Percentiles rank a stretch among this genome's conserved stretches.
Evolutionary conservation across 2,888 invertebrate genomes (phyloP).

Genomic region (Zygaena filipendulae): DNA sequence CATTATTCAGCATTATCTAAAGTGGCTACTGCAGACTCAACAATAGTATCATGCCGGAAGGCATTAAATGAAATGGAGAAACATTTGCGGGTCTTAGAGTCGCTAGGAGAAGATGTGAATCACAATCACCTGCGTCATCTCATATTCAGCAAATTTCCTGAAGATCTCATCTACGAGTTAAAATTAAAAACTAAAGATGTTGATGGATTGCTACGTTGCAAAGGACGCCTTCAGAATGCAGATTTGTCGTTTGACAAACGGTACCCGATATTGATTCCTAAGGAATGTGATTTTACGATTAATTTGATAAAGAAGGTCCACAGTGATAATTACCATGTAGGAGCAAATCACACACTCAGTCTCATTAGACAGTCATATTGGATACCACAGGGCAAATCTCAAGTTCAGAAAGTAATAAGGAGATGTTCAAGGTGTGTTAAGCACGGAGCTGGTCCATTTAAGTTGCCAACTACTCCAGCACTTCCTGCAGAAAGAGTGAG

Average conservation of each 20-base stretch:
- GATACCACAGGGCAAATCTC: constrained; percentile 1
- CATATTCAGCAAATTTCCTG: constrained; percentile 13
- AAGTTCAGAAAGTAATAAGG: constrained; percentile 17
- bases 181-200: constrained; percentile 9
- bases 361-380: neutral
- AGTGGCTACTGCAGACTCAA: constrained; percentile 8
- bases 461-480: constrained; percentile 16
- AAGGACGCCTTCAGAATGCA: neutral
- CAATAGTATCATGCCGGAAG: constrained; percentile 8
- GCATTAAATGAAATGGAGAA: constrained; percentile 17
- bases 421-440: constrained; percentile 16
- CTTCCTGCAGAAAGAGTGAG: constrained; percentile 18
- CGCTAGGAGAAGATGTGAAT: constrained; percentile 19
- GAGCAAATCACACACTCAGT: neutral
- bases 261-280: constrained; percentile 1
- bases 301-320: constrained; percentile 1
- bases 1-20: constrained; percentile 16
- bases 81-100: constrained; percentile 17
- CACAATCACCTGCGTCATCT: constrained; percentile 14
- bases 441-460: constrained; percentile 19
- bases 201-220: constrained; percentile 1
- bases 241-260: neutral
- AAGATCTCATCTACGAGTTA: constrained; percentile 13
- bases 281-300: neutral
- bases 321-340: constrained; percentile 1